A percentile compares a stretch with the other conserved stretches of the same genome.
These are phyloP conservation scores for Sisor rabdophorus DNA, from an alignment of 2,113 vertebrate species.

Conservation along the genomic window DNA sequence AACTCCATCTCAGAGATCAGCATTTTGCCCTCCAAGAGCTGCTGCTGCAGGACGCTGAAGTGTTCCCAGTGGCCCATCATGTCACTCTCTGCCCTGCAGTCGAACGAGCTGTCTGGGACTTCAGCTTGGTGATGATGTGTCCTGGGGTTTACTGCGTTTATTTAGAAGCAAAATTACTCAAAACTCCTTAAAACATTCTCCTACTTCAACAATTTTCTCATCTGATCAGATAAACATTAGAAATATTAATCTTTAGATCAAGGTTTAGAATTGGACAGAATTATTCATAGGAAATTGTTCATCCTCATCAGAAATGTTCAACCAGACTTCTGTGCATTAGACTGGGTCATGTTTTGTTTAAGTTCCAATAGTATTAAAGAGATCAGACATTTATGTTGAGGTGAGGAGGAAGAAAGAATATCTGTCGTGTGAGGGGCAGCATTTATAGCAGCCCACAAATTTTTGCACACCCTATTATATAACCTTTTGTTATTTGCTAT, in stretches of 20 bases:
- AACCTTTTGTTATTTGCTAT: too few species aligned
- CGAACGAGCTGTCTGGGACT: conserved; percentile 44
- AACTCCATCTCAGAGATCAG: conserved; percentile 71
- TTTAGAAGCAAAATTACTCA: neutral
- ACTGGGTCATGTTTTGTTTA: too few species aligned
- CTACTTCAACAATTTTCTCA: neutral
- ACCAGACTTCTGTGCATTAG: too few species aligned
- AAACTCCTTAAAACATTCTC: neutral
- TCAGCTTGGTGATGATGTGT: neutral
- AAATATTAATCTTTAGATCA: neutral
- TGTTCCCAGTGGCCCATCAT: conserved; percentile 70
- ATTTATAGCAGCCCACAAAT: too few species aligned
- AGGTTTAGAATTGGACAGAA: neutral
- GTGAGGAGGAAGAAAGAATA: too few species aligned
- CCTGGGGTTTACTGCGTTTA: neutral
- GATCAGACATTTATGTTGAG: too few species aligned
- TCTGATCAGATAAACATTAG: neutral
- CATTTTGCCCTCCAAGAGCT: conserved; percentile 69
- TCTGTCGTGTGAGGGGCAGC: too few species aligned
- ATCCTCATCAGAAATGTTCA: conserved; percentile 47
- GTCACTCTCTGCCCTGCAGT: conserved; percentile 63
- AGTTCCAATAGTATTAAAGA: too few species aligned
- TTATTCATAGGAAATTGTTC: neutral
- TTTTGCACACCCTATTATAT: too few species aligned
- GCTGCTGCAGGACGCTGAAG: conserved; percentile 76